Evolutionary conservation across 2,888 invertebrate genomes (phyloP), one percentile per base, ranked within the genome.

Genomic region (Himalopsyche tibetana): DNA sequence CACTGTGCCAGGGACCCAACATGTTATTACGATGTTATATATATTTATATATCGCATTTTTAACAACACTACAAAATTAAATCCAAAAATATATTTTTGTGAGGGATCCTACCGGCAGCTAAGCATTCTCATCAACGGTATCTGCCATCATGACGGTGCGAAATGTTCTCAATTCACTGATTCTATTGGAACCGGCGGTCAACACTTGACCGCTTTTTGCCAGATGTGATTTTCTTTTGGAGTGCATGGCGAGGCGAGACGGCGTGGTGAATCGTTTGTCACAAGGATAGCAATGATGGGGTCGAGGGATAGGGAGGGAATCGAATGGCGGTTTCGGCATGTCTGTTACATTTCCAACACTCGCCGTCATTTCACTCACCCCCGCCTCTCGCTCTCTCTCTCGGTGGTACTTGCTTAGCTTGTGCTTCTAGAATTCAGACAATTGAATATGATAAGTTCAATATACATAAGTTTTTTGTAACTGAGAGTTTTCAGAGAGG

Each of bases 351-450:
- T 63, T 19, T 63, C 19, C 63, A 28, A 28, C 63, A 36, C 15
- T 15, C 4, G 74, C 11, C 3, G 38, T 36, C 28, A 36, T 74
- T 36, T 74, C 74, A 5, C 74, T 74, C 74, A 74, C 2, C 17
- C 83, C 83, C 36, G 83, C 80, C 55, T 86, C 86, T 15, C 55
- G 19, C 55, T 86, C 86, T 15, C 86, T 84, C n/a, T 88, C 88
- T 9, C 87, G 86, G 74, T 88, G 88, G 40, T 88, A 88, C 42
- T 88, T 88, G 80, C 88, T 87, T 82, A 86, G 86, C 82, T 86
- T 87, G 85, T 88, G 88, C 36, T 85, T 87, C 88, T 88, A 85
- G n/a, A 86, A 85, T 11, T 55, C 36, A 84, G 82, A 74, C 28
- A 74, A 38, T 74, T 74, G 74, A 74, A 36, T 74, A 74, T 1